Base-by-base conservation (phyloP, 2,888 invertebrate genomes). In the Agapostemon virescens region DNA sequence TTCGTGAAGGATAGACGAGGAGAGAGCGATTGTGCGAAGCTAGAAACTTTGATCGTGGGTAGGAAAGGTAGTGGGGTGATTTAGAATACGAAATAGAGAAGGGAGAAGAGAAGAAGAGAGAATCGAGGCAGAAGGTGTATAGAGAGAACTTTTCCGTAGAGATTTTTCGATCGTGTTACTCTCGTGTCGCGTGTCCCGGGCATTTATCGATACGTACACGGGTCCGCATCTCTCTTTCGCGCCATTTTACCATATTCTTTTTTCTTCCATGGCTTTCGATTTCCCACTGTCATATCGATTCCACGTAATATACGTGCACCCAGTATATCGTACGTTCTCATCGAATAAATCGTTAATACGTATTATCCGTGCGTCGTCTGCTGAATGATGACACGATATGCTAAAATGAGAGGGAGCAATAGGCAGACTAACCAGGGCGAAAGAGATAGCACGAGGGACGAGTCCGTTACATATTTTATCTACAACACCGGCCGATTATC, bases 291-390 rank as follows among this genome's bases (percentile, higher is more conserved):
- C 69, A 80, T 75, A 71, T 81, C 75, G 81, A 81, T 81, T 66
- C 42, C 15, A 15, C 55, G 58, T 49, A 63, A 69, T 42, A 36
- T 55, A 71, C 63, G 30, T 69, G 42, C n/a, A 26, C 30, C 30
- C 52, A 45, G 70, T 75, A 76, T 81, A 76, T 81, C 76, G 64
- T 66, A 49, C 61, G 58, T 81, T 76, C 76, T 69, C 76, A 69
- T 81, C 81, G 76, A 76, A 81, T 76, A 81, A 81, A 82, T 82
- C 82, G 82, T 82, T 82, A 82, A 77, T 77, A 82, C 77, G 82
- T 77, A 72, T 82, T 72, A 76, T 77, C 73, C 69, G 58, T 77
- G 69, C 55, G 69, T 82, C 77, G 82, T 82, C 82, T 82, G 82
- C 67, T 82, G 69, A 73, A 77, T 67, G 80, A 71, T 66, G 82